Base-by-base conservation (phyloP, 1,140 invertebrate species). In the Orussus abietinus region DNA sequence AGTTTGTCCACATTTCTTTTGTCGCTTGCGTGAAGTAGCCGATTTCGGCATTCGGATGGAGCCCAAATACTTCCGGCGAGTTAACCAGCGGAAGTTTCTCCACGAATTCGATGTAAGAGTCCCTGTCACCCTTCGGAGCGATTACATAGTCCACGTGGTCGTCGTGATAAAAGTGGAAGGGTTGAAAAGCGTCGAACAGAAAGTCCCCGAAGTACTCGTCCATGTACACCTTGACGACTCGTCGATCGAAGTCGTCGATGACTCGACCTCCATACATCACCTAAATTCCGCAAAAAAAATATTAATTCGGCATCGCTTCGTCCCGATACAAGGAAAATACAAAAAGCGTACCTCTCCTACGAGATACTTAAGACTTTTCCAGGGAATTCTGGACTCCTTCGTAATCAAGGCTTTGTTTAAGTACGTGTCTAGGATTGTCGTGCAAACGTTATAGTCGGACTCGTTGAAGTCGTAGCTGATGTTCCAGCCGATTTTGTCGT, bases 131-230 rank as follows among this genome's bases (percentile, higher is more conserved):
- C 41, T 80, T 77, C 0, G 77, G 70, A 10, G 90, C 90, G 49
- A 94, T 82, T 12, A 78, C 74, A 65, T 93, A 94, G 59, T 91
- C 84, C 1, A 89, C 83, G 9, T 72, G 61, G 1, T 80, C 69
- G 57, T 92, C 85, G 13, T 76, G 64, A 63, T 89, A 93, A 72
- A 94, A 94, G 64, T 90, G 86, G 69, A 92, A 95, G 0, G 86
- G 84, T 64, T 93, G 88, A 64, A 89, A 92, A 11, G 80, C 81
- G 60, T 93, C 88, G 58, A 95, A 92, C 13, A 95, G 74, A 63
- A 94, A 95, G 56, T 95, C 90, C 0, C 91, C 91, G 77, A 95
- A 86, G 62, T 94, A 96, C 66, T 95, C 90, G 61, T 92, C 80
- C 86, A 94, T 91, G 62, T 94, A 94, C 0, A 84, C 89, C 42